Conservation (phyloP, 2,797 vertebrate species). For the Pangasius mekongensis region DNA sequence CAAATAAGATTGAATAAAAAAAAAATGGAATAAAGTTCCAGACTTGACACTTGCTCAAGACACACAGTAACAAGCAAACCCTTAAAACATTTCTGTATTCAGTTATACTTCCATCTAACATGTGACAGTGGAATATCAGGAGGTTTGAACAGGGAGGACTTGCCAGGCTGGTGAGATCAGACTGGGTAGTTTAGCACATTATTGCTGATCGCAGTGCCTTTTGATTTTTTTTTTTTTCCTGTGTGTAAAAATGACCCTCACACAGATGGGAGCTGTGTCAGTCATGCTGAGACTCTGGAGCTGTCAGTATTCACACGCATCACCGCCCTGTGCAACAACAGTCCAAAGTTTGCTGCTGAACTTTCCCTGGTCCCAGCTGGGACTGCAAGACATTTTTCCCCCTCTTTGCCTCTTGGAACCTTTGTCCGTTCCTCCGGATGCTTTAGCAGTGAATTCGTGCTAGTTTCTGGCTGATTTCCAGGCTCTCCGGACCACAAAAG, state of each 20-base stretch:
- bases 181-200: not conserved
- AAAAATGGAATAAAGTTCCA: not conserved
- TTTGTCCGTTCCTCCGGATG: not conserved
- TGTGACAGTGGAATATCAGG: not conserved
- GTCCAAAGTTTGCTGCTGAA: slow-evolving; percentile 16
- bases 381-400: not conserved
- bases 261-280: not conserved
- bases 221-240: not conserved
- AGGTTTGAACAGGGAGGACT: not conserved
- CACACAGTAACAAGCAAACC: not conserved
- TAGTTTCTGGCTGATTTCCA: slow-evolving; percentile 28
- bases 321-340: not conserved
- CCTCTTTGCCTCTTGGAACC: not conserved
- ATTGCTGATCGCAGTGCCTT: not conserved
- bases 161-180: not conserved
- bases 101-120: not conserved
- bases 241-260: slow-evolving; percentile 15
- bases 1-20: not conserved
- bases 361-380: not conserved
- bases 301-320: not conserved
- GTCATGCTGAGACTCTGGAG: not conserved
- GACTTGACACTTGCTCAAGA: not conserved
- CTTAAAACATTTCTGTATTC: not conserved
- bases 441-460: not conserved
- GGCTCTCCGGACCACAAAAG: slow-evolving; percentile 32